These are phyloP conservation scores for Phrynosoma blainvillii DNA, from an alignment of 2,113 vertebrate genomes.

Conservation along the genomic window DNA sequence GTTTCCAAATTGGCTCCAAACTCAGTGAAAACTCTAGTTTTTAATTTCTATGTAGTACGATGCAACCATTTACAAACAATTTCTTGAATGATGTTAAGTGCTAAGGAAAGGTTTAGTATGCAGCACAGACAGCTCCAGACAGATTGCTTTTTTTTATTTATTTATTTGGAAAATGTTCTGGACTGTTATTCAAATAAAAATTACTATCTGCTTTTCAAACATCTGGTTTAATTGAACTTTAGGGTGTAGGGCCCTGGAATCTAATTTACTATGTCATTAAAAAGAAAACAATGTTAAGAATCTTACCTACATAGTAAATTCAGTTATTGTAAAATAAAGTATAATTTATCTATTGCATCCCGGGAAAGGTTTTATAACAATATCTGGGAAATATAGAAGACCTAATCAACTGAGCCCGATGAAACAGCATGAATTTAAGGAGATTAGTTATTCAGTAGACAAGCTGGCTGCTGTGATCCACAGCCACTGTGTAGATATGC, in stretches of 20 bases:
- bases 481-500: no score
- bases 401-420: slow-evolving; percentile 20
- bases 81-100: slow-evolving; percentile 15
- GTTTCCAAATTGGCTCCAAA: neutral
- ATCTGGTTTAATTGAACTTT: slow-evolving; percentile 64
- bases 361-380: slow-evolving; percentile 18
- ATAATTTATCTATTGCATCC: slow-evolving; percentile 30
- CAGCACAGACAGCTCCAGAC: neutral
- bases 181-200: slow-evolving; percentile 43
- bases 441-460: neutral
- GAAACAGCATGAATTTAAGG: slow-evolving; percentile 18
- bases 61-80: neutral
- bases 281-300: slow-evolving; percentile 45
- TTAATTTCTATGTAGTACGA: neutral
- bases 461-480: no score
- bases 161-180: slow-evolving; percentile 57
- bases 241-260: slow-evolving; percentile 43
- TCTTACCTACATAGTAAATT: slow-evolving; percentile 22
- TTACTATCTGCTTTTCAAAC: slow-evolving; percentile 36
- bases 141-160: slow-evolving; percentile 44
- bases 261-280: slow-evolving; percentile 58
- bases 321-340: slow-evolving; percentile 46
- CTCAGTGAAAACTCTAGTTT: neutral
- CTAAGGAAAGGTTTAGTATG: slow-evolving; percentile 43
- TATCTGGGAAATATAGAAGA: neutral